Evolutionary conservation across 1,140 invertebrate genomes (phyloP).

Genomic region (Drosophila hydei): DNA sequence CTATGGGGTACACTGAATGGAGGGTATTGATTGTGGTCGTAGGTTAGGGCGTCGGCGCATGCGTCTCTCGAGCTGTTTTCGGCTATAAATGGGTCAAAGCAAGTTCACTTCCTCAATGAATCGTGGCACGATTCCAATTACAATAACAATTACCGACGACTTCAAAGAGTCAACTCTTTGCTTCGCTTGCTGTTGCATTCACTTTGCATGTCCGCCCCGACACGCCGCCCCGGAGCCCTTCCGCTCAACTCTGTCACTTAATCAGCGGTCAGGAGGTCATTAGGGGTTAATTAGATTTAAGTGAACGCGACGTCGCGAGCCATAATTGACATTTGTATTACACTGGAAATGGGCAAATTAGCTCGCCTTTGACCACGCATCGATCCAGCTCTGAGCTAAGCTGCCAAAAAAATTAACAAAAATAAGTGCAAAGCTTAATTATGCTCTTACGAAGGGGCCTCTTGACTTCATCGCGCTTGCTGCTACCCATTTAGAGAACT

Average conservation of each 20-base stretch:
- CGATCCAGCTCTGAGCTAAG: conserved; percentile 22
- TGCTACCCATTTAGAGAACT: too few species aligned
- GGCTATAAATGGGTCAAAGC: conserved; percentile 60
- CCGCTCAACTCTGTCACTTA: conserved; percentile 44
- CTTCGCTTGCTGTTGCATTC: conserved; percentile 32
- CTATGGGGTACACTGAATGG: conserved; percentile 9
- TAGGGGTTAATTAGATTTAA: conserved; percentile 81
- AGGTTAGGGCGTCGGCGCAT: conserved; percentile 71
- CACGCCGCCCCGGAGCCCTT: neutral
- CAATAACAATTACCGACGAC: conserved; percentile 57
- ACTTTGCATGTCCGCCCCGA: conserved; percentile 66
- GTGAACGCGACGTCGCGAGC: conserved; percentile 57
- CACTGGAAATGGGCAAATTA: conserved; percentile 64
- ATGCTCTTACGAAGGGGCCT: too few species aligned
- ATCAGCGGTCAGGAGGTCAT: conserved; percentile 76
- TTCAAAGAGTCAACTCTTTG: conserved; percentile 47
- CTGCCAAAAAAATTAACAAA: conserved; percentile 16
- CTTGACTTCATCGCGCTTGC: too few species aligned
- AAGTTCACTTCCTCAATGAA: conserved; percentile 70
- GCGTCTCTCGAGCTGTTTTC: conserved; percentile 26
- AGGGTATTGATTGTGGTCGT: conserved; percentile 40
- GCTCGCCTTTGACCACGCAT: conserved; percentile 29
- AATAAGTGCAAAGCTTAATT: conserved; percentile 1
- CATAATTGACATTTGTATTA: conserved; percentile 64
- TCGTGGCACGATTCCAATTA: conserved; percentile 42